Base-by-base conservation (phyloP, 2,797 vertebrate genomes). In the Serranus cabrilla region DNA sequence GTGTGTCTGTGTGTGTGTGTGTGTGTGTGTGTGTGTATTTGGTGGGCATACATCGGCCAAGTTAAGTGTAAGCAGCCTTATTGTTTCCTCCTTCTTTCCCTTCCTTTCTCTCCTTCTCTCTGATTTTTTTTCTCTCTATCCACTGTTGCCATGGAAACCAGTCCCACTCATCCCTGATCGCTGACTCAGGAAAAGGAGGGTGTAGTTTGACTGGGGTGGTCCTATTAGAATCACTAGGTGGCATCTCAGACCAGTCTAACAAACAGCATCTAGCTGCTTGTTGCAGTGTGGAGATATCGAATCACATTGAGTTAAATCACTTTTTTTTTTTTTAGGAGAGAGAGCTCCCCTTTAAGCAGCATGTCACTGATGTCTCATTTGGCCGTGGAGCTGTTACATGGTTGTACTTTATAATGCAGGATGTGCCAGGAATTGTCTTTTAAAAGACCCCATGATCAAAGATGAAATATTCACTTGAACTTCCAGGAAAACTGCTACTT, bases 61-160 rank as follows among this genome's bases (percentile, higher is more conserved):
- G 55, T 71, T 61, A 27, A 77, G 43, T 46, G 66, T 63, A 60
- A 31, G 27, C 47, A 57, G 16, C 58, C 71, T 75, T 63, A 61
- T 71, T 76, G 61, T 82, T 13, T 39, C 51, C 78, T 55, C 59
- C 57, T 46, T 50, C 20, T 12, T 61, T 52, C 65, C 61, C 66
- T 80, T 54, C 14, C 34, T 68, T 51, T 68, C 39, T 80, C 47
- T 76, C 51, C 71, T 14, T 56, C 37, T 64, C 54, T 65, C 11
- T 52, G 59, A 6, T 70, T 43, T 69, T 46, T n/a, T 34, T 1
- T 64, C 72, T 56, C 55, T 71, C 76, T 54, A 39, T 77, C 88
- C 83, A 67, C 76, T 86, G 90, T 92, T 91, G 86, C 85, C 77
- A 88, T 85, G 84, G 92, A 81, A 88, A 92, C 88, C 74, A 50